Conservation (phyloP, 2,888 invertebrate genomes). For the Hololepta plana region DNA sequence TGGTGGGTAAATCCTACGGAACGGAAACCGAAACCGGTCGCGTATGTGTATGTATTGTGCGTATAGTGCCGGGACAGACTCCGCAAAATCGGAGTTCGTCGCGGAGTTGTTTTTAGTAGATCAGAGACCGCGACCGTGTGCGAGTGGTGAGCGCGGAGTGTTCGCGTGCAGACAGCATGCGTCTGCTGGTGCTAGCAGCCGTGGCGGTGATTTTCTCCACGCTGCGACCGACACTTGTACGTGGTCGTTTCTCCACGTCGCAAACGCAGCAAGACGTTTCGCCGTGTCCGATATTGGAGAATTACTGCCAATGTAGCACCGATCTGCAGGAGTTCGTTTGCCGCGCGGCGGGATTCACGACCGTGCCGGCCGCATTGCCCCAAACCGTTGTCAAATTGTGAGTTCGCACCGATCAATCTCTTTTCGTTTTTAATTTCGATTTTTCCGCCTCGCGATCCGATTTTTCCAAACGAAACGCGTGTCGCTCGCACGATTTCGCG, state of each 20-base stretch:
- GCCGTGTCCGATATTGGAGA: slow-evolving; percentile 14
- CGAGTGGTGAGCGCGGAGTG: slow-evolving; percentile 14
- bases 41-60: no score
- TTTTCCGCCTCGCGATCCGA: slow-evolving; percentile 1
- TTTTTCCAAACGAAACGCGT: slow-evolving; percentile 5
- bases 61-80: no score
- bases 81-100: no score
- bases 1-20: no score
- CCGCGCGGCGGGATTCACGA: slow-evolving; percentile 17
- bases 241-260: slow-evolving; percentile 8
- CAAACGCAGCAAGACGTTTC: slow-evolving; percentile 10
- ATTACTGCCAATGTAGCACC: slow-evolving; percentile 16
- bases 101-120: no score
- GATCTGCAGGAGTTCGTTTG: slow-evolving; percentile 18
- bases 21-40: no score
- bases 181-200: slow-evolving; percentile 17
- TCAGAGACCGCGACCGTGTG: slow-evolving; percentile 16
- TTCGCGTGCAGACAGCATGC: slow-evolving; percentile 16
- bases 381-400: slow-evolving; percentile 18
- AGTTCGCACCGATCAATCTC: slow-evolving; percentile 11
- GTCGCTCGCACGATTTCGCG: slow-evolving; percentile 3
- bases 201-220: slow-evolving; percentile 15
- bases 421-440: no score
- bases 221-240: slow-evolving; percentile 9
- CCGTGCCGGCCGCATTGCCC: slow-evolving; percentile 16